Base-by-base conservation (phyloP, 2,113 vertebrate species). In the Scatophagus argus region DNA sequence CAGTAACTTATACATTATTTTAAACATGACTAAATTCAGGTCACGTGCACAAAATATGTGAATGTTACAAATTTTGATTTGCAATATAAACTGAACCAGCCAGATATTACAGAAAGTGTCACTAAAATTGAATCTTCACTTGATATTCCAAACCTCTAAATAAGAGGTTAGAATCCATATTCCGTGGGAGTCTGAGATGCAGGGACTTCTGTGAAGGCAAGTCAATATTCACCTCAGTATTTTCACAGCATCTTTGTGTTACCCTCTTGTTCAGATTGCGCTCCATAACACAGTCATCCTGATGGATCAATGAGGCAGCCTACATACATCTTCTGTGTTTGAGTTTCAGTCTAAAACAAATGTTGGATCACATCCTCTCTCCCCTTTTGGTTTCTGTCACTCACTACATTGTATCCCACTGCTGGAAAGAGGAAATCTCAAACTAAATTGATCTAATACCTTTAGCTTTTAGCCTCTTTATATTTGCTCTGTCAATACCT, bases 101-200 rank as follows among this genome's bases (percentile, higher is more conserved):
- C 4, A 54, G 32, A 34, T 69, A 46, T 52, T 66, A 27, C 4
- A 14, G 32, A 27, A 55, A 31, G 31, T 76, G 10, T 21, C 0
- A 3, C 3, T 34, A 21, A 27, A 59, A 54, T 12, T 41, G 5
- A 58, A 51, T 69, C 13, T 64, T 44, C 19, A 14, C 34, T 11
- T 2, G 5, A 10, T 32, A 12, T 23, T 19, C 19, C 27, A 36
- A 51, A 59, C 29, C 13, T 46, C 51, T 8, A 56, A 52, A 64
- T 54, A 23, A 25, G 25, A 87, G 41, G 55, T 65, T 23, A 23
- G 49, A 74, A 85, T 83, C 79, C 64, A 85, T 87, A 65, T 23
- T 23, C 25, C 58, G 80, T 84, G 68, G 82, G 87, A 83, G 74
- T 82, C 23, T 52, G 54, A 56, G 32, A 58, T 76, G 46, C 52